These are phyloP conservation scores for Epirrita christyi DNA, from an alignment of 2,888 invertebrate species.

Conservation along the genomic window DNA sequence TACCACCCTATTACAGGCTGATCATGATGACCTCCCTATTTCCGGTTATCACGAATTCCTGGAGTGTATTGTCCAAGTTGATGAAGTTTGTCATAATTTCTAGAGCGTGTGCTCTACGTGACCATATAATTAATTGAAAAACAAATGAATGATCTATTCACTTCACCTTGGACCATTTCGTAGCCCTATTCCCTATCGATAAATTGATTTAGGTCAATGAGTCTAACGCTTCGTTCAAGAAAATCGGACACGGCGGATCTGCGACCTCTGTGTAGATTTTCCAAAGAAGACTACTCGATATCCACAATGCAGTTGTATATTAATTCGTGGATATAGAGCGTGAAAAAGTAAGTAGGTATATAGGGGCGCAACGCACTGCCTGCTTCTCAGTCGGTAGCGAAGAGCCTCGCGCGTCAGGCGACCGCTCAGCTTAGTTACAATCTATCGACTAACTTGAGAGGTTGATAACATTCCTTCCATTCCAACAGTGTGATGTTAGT, in stretches of 20 bases:
- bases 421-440: conserved; percentile 31
- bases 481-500: conserved; percentile 73
- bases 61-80: too few relatives aligned
- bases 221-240: conserved; percentile 46
- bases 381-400: conserved; percentile 62
- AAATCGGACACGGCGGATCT: conserved; percentile 49
- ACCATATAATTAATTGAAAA: conserved; percentile 13
- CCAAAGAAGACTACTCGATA: conserved; percentile 49
- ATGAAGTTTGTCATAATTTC: too few relatives aligned
- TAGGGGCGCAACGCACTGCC: conserved; percentile 68
- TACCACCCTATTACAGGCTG: too few relatives aligned
- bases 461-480: conserved; percentile 48
- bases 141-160: conserved; percentile 15
- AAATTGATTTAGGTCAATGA: background rate
- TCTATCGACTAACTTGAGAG: conserved; percentile 21
- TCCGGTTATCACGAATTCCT: too few relatives aligned
- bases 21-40: too few relatives aligned
- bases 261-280: conserved; percentile 24
- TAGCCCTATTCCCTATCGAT: conserved; percentile 16
- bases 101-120: too few relatives aligned
- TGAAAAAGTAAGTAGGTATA: conserved; percentile 78
- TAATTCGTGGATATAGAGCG: conserved; percentile 80
- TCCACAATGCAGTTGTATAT: conserved; percentile 67
- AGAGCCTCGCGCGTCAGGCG: conserved; percentile 52
- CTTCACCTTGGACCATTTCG: conserved; percentile 56